These are phyloP conservation scores for Lithophane ornitopus DNA, from an alignment of 2,888 invertebrate genomes.

Conservation along the genomic window DNA sequence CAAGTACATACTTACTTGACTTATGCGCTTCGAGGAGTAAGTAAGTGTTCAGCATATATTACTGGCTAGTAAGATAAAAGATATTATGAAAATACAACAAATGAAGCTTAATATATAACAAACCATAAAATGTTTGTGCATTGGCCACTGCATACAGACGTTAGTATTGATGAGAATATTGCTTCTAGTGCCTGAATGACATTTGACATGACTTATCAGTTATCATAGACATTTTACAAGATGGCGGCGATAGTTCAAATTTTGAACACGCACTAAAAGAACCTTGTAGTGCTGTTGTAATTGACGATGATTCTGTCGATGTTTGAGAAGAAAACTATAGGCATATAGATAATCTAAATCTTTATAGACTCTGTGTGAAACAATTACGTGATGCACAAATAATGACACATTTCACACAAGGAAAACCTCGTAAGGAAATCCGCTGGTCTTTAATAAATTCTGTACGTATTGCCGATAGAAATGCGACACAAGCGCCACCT, in stretches of 20 bases:
- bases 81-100: constrained; percentile 12
- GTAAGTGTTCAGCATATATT: constrained; percentile 52
- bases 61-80: background rate
- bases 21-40: constrained; percentile 39
- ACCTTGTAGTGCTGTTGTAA: background rate
- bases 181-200: too few relatives aligned
- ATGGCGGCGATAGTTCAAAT: background rate
- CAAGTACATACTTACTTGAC: constrained; percentile 41
- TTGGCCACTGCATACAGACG: too few relatives aligned
- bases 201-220: too few relatives aligned
- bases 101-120: background rate
- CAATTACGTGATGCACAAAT: constrained; percentile 4
- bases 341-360: background rate
- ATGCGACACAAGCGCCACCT: constrained; percentile 60
- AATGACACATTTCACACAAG: constrained; percentile 31
- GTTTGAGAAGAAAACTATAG: background rate
- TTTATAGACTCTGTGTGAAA: constrained; percentile 8
- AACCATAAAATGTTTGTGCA: too few relatives aligned
- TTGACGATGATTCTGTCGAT: background rate
- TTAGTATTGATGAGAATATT: background rate
- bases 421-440: constrained; percentile 60
- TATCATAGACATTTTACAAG: background rate
- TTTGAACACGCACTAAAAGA: background rate
- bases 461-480: constrained; percentile 35
- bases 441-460: constrained; percentile 52